phyloP scores from a whole-genome alignment of 2,113 vertebrate species.

The Garra rufa region DNA sequence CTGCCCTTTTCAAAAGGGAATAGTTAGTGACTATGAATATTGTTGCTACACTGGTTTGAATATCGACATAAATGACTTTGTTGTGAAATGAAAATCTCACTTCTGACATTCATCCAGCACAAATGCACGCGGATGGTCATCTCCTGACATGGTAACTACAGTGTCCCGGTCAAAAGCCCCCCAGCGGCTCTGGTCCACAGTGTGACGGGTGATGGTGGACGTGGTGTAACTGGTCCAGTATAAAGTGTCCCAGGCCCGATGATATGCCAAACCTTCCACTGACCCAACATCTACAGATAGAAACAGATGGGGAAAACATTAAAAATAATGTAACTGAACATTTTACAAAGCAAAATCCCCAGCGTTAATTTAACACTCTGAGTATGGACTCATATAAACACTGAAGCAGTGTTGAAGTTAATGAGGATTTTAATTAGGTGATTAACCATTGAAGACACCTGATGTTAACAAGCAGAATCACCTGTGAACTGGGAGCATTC shows the following conservation, averaged over 20 bases:
- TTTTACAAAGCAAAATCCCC: too few species aligned
- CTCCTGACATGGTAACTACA: conserved; percentile 95
- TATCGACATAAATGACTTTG: not conserved
- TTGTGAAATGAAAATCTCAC: conserved; percentile 70
- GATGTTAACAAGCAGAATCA: too few species aligned
- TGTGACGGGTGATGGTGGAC: conserved; percentile 94
- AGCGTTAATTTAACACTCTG: too few species aligned
- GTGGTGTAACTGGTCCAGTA: conserved; percentile 99
- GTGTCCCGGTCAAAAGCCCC: conserved; percentile 90
- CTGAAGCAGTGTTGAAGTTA: too few species aligned
- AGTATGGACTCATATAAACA: too few species aligned
- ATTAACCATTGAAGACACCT: too few species aligned
- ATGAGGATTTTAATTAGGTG: too few species aligned
- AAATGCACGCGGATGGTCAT: conserved; percentile 94
- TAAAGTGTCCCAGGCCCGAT: conserved; percentile 92
- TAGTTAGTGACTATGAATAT: not conserved
- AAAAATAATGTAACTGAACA: too few species aligned
- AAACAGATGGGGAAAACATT: not conserved
- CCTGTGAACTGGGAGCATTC: too few species aligned
- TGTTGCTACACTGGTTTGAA: not conserved
- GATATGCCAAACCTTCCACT: conserved; percentile 94
- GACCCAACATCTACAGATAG: conserved; percentile 87
- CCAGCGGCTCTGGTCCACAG: conserved; percentile 87
- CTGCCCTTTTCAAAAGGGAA: not conserved
- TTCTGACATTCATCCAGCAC: conserved; percentile 95